A percentile compares a stretch with the other conserved stretches of the same genome.
These are phyloP conservation scores for Apodemia hepburni DNA, from an alignment of 2,888 invertebrate species.

Conservation along the genomic window DNA sequence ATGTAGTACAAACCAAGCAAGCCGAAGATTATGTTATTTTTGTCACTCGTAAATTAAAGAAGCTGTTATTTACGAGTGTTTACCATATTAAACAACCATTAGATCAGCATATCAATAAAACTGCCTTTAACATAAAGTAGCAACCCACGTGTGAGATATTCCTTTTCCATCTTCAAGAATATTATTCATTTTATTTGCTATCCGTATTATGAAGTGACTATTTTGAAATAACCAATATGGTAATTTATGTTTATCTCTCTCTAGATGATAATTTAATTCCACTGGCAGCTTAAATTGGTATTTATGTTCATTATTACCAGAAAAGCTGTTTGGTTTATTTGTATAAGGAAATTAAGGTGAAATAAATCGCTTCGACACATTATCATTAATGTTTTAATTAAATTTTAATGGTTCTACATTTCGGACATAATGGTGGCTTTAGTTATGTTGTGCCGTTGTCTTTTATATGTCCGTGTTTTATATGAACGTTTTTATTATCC, in stretches of 20 bases:
- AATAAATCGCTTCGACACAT: slow-evolving; percentile 21
- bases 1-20: too few species aligned
- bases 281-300: slow-evolving; percentile 19
- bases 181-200: slow-evolving; percentile 1
- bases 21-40: neutral
- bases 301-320: slow-evolving; percentile 22
- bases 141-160: neutral
- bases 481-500: slow-evolving; percentile 4
- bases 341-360: slow-evolving; percentile 22
- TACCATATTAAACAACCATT: neutral
- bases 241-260: slow-evolving; percentile 53
- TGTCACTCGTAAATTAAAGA: neutral
- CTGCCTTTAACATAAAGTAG: neutral
- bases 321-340: slow-evolving; percentile 23
- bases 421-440: slow-evolving; percentile 4
- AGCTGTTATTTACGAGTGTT: neutral
- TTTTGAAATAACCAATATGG: slow-evolving; percentile 46
- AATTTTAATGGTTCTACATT: slow-evolving; percentile 15
- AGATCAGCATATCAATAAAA: neutral
- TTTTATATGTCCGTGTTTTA: slow-evolving; percentile 1
- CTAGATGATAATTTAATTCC: slow-evolving; percentile 21
- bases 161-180: neutral
- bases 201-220: slow-evolving; percentile 13
- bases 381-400: slow-evolving; percentile 21
- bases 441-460: slow-evolving; percentile 11